A percentile compares a stretch with the other conserved stretches of the same genome.
phyloP scores from a whole-genome alignment of 2,888 invertebrate species.

The Poecilus cupreus region DNA sequence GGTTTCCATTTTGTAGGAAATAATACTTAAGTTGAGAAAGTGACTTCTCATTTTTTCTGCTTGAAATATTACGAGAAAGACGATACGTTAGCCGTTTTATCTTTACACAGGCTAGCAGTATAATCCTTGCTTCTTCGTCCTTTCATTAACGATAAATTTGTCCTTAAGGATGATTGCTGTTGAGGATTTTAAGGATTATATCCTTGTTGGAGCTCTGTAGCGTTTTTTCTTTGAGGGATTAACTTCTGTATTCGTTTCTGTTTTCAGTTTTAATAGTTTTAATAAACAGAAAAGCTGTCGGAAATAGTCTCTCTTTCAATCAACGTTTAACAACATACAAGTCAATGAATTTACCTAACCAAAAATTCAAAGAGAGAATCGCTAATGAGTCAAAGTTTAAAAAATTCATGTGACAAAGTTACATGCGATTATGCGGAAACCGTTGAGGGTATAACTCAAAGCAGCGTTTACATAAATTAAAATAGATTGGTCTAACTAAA shows the following conservation, averaged over 20 bases:
- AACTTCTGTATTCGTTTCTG: background rate
- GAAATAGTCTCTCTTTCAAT: too few species aligned
- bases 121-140: background rate
- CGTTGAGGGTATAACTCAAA: background rate
- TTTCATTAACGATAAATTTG: background rate
- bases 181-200: background rate
- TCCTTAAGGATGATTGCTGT: background rate
- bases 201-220: background rate
- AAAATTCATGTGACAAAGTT: background rate
- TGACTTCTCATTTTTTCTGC: background rate
- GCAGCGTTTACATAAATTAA: constrained; percentile 12
- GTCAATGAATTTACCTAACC: background rate
- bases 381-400: background rate
- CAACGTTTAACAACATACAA: too few species aligned
- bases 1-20: background rate
- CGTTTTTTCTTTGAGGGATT: background rate
- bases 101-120: background rate
- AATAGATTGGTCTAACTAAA: background rate
- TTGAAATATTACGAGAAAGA: background rate
- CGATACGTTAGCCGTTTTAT: background rate
- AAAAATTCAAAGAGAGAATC: background rate
- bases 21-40: background rate
- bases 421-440: background rate
- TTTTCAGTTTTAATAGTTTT: background rate
- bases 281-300: too few species aligned